A percentile compares a stretch with the other conserved stretches of the same genome.
Evolutionary conservation across 35 echinoderm and acorn worm species (phyloP).

Genomic region (Lytechinus variegatus): DNA sequence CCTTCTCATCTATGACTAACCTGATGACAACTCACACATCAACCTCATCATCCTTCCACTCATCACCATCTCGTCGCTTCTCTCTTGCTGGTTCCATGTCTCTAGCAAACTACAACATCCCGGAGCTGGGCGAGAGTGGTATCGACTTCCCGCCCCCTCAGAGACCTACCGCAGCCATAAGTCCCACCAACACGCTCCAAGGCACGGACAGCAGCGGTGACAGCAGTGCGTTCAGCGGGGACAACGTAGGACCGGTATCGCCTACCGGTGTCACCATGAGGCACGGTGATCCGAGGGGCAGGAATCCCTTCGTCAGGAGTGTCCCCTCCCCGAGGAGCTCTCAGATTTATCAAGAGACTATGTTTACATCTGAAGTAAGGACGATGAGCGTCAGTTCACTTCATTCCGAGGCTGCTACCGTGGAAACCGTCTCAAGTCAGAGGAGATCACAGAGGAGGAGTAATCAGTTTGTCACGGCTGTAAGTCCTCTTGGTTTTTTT

Average conservation of each 20-base stretch:
- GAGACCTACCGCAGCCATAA: constrained; percentile 27
- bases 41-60: background rate
- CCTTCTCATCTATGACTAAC: constrained; percentile 32
- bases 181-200: constrained; percentile 21
- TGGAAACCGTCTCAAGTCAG: constrained; percentile 22
- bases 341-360: background rate
- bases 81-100: constrained; percentile 36
- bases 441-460: constrained; percentile 31
- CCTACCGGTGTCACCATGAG: background rate
- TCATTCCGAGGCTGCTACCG: constrained; percentile 34
- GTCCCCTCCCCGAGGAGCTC: constrained; percentile 15
- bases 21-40: background rate
- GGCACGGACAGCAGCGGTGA: constrained; percentile 41
- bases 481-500: background rate
- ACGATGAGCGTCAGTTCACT: constrained; percentile 48
- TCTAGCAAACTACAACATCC: constrained; percentile 47
- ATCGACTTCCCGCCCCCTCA: background rate
- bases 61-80: constrained; percentile 26
- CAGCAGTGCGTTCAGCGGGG: background rate
- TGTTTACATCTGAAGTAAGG: constrained; percentile 35
- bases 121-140: background rate
- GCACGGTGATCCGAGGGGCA: background rate
- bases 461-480: constrained; percentile 41
- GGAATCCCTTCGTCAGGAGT: constrained; percentile 39
- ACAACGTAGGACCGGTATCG: background rate